These are phyloP conservation scores for Pelobates fuscus DNA, from an alignment of 2,113 vertebrate genomes.

Conservation along the genomic window DNA sequence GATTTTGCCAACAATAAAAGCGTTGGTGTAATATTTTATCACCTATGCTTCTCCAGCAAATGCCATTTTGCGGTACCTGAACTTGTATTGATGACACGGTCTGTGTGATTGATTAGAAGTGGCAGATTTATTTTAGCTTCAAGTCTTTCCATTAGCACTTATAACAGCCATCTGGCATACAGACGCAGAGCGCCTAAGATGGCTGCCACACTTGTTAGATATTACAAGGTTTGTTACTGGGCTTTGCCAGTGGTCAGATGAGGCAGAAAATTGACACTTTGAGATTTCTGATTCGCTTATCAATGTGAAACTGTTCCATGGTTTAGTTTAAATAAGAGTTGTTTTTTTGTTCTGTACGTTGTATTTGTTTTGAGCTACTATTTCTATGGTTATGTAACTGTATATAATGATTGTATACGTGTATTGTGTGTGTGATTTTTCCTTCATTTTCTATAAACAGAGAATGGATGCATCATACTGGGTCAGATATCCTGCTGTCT, in stretches of 20 bases:
- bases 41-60: conserved; percentile 47
- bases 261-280: conserved; percentile 59
- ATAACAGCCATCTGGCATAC: conserved; percentile 65
- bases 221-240: conserved; percentile 55
- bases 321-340: too few relatives aligned
- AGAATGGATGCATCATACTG: too few relatives aligned
- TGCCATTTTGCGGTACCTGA: conserved; percentile 54
- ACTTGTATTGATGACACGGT: conserved; percentile 58
- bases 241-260: conserved; percentile 50
- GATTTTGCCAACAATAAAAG: conserved; percentile 20
- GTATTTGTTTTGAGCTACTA: too few relatives aligned
- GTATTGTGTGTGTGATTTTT: too few relatives aligned
- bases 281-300: conserved; percentile 46
- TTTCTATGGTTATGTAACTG: too few relatives aligned
- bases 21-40: conserved; percentile 46
- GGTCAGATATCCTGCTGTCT: too few relatives aligned
- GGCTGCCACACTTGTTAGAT: conserved; percentile 53
- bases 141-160: conserved; percentile 65
- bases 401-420: too few relatives aligned
- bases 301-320: conserved; percentile 36
- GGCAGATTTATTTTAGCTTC: conserved; percentile 70
- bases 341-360: too few relatives aligned
- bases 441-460: too few relatives aligned
- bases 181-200: conserved; percentile 56
- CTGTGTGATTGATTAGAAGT: conserved; percentile 68